These are phyloP conservation scores for Poecilia velifera DNA, from an alignment of 2,797 vertebrate genomes.

Conservation along the genomic window DNA sequence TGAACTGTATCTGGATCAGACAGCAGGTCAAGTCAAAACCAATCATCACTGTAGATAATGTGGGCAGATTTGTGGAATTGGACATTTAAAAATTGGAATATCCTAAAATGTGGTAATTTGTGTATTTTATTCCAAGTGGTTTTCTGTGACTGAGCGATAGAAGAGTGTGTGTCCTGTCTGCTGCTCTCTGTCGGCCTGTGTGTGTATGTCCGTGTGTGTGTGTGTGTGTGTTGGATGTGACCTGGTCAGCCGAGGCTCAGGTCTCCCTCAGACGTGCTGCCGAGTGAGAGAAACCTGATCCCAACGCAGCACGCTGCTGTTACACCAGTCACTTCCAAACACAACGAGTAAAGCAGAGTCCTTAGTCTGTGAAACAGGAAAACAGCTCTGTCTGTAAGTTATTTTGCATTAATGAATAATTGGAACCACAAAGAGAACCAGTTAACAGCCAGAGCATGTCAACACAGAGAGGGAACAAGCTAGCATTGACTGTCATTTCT, in stretches of 20 bases:
- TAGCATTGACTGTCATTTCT: neutral
- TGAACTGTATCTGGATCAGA: neutral
- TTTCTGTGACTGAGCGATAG: neutral
- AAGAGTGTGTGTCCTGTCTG: neutral
- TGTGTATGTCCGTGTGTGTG: neutral
- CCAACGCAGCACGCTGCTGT: neutral
- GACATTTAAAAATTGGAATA: neutral
- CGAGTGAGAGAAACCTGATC: neutral
- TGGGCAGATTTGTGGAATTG: neutral
- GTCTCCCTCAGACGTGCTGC: neutral
- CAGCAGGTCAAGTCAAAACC: neutral
- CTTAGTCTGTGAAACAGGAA: neutral
- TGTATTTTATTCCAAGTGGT: neutral
- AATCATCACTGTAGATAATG: neutral
- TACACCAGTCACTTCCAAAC: neutral
- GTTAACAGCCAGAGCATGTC: neutral
- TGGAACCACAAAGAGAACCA: neutral
- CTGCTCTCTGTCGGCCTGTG: neutral
- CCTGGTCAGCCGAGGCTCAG: constrained; percentile 1
- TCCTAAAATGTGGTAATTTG: neutral
- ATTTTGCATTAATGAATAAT: neutral
- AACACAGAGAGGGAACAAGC: neutral
- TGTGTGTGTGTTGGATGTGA: neutral
- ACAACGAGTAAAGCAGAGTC: neutral
- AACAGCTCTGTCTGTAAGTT: neutral